Base-by-base conservation (phyloP, 2,888 invertebrate species). In the Pollenia griseotomentosa region DNA sequence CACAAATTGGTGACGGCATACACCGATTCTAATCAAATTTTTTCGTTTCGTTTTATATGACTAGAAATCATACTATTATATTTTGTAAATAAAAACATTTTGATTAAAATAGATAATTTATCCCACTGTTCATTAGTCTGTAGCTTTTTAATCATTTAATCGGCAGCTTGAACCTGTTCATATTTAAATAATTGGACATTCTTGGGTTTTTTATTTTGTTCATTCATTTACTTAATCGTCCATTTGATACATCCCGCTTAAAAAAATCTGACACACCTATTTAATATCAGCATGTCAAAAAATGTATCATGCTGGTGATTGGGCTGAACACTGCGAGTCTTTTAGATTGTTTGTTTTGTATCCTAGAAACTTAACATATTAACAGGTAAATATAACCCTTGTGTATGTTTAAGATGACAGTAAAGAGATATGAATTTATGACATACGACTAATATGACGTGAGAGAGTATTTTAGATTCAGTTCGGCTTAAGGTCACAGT, bases 211-310 rank as follows among this genome's bases (percentile, higher is more conserved):
- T 42, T 19, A 33, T 40, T 12, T 11, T n/a, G 33, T 40, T 46
- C 40, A 82, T 59, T 66, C 57, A 74, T 59, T 74, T 16, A 66
- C 51, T 82, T 59, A 82, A 40, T 74, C 59, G 40, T 23, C 19
- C n/a, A 65, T 44, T 71, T 55, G 33, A n/a, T 73, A 71, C 33
- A 73, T 12, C 16, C 40, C 42, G n/a, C n/a, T n/a, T n/a, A n/a
- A n/a, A n/a, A n/a, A n/a, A n/a, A n/a, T n/a, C n/a, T n/a, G n/a
- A 59, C 51, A 71, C 71, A 66, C 55, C 81, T 55, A 74, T 53
- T 65, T 46, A 66, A 66, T 23, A 61, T 86, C 81, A 82, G 55
- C 73, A 46, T 86, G 82, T 82, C 85, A 86, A 40, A 82, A 68
- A 86, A 82, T 81, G 77, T 77, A 85, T 81, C 71, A 73, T 65